phyloP scores from a whole-genome alignment of 1,140 invertebrate genomes.

The Chymomyza costata region DNA sequence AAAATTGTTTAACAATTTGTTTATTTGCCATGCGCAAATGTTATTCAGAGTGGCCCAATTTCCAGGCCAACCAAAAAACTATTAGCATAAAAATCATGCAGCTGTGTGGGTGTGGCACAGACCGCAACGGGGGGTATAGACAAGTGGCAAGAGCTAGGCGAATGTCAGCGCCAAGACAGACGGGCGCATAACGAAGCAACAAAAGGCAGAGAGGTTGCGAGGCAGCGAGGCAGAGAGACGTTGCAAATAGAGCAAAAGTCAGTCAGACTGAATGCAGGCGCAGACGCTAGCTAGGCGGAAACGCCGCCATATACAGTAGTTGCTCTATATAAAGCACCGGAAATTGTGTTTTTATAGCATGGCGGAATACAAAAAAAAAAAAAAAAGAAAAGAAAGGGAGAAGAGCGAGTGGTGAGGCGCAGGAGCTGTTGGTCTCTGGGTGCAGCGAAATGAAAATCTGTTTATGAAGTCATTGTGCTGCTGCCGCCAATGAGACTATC shows the following conservation, averaged over 20 bases:
- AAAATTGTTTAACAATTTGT: too few relatives aligned
- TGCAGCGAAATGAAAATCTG: slow-evolving; percentile 54
- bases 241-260: slow-evolving; percentile 9
- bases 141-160: background rate
- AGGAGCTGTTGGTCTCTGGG: slow-evolving; percentile 7
- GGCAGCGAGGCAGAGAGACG: background rate
- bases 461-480: slow-evolving; percentile 66
- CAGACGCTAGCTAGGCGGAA: slow-evolving; percentile 10
- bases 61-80: too few relatives aligned
- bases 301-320: slow-evolving; percentile 5
- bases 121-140: background rate
- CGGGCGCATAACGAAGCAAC: too few relatives aligned
- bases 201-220: too few relatives aligned
- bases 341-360: slow-evolving; percentile 53
- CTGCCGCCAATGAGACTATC: slow-evolving; percentile 45
- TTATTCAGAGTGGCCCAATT: background rate
- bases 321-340: slow-evolving; percentile 46
- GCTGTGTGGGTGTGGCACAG: background rate
- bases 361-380: slow-evolving; percentile 12
- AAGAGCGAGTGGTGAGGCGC: background rate
- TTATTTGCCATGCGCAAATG: too few relatives aligned
- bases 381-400: slow-evolving; percentile 7
- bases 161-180: slow-evolving; percentile 10
- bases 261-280: background rate
- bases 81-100: too few relatives aligned